These are phyloP conservation scores for Galago senegalensis DNA, from an alignment of 2,797 vertebrate species.

Conservation along the genomic window DNA sequence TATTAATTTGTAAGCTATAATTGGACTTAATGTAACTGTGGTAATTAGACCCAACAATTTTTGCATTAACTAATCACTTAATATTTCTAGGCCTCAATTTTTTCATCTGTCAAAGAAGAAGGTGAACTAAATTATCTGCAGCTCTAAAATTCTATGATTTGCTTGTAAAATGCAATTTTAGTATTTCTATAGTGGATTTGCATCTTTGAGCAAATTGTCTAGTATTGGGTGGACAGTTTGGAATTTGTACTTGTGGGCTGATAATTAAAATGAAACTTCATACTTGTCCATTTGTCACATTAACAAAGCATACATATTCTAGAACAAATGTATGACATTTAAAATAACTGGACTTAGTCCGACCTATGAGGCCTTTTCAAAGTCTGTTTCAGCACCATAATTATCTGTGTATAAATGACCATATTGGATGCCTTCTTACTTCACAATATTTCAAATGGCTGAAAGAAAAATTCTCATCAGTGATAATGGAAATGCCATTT, in stretches of 20 bases:
- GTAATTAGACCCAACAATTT: constrained; percentile 52
- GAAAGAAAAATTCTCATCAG: background rate
- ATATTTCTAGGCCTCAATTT: constrained; percentile 42
- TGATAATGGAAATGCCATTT: constrained; percentile 43
- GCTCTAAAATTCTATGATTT: constrained; percentile 64
- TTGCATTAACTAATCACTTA: background rate
- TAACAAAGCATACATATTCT: constrained; percentile 56
- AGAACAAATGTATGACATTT: constrained; percentile 66
- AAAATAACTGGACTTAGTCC: constrained; percentile 55
- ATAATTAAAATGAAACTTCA: constrained; percentile 62
- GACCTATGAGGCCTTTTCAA: constrained; percentile 33
- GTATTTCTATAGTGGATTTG: constrained; percentile 44
- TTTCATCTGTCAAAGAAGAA: constrained; percentile 61
- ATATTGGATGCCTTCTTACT: background rate
- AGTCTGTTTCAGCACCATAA: background rate
- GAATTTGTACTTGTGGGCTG: constrained; percentile 65
- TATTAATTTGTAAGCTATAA: constrained; percentile 37
- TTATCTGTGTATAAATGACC: constrained; percentile 55
- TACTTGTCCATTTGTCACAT: constrained; percentile 58
- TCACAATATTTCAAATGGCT: constrained; percentile 42
- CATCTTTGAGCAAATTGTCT: constrained; percentile 65
- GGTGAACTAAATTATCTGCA: constrained; percentile 48
- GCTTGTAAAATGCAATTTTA: constrained; percentile 55
- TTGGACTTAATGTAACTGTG: background rate
- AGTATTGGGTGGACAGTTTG: constrained; percentile 40